Evolutionary conservation across 2,113 vertebrate genomes (phyloP), one percentile per base, ranked within the genome.

Genomic region (Pollimyrus isidori): DNA sequence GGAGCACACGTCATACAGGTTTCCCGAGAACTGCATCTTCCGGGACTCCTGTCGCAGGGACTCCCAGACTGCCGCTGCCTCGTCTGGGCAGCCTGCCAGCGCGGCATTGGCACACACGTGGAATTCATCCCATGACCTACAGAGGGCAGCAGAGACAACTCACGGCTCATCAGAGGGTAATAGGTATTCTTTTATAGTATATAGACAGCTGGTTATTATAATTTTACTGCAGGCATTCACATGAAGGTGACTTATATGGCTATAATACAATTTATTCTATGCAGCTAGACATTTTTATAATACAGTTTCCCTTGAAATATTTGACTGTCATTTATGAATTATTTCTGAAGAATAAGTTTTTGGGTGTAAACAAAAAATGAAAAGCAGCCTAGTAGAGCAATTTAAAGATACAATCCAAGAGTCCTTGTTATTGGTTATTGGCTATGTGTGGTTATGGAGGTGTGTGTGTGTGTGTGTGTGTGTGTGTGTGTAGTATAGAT

Each of bases 111-210:
- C 97, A 17, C 98, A 99, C 88, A 93, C 89, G 0, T 99, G 97
- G 93, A 99, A 99, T 0, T 97, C 96, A 10, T 98, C 97, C 98
- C 98, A 99, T 91, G 97, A 98, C 93, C 98, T 99, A 94, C 50
- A 90, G 91, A 88, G 45, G 84, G 89, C 10, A 84, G 30, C 35
- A 58, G n/a, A 87, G 30, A 48, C 48, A 30, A 62, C n/a, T 46
- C 21, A 48, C n/a, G 21, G 56, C n/a, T 46, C 19, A 88, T 5
- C n/a, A 46, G 19, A 53, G 46, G 49, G 39, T 35, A 52, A 84
- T 39, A 45, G 39, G 17, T 11, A 48, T 45, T 23, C 82, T 48
- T 84, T 42, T 42, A 42, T 80, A 19, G 73, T 35, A 39, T 80
- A 42, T 48, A 23, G 21, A 84, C 82, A 46, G 82, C 45, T 48